These are phyloP conservation scores for Eira barbara DNA, from an alignment of 2,113 vertebrate genomes.

Conservation along the genomic window DNA sequence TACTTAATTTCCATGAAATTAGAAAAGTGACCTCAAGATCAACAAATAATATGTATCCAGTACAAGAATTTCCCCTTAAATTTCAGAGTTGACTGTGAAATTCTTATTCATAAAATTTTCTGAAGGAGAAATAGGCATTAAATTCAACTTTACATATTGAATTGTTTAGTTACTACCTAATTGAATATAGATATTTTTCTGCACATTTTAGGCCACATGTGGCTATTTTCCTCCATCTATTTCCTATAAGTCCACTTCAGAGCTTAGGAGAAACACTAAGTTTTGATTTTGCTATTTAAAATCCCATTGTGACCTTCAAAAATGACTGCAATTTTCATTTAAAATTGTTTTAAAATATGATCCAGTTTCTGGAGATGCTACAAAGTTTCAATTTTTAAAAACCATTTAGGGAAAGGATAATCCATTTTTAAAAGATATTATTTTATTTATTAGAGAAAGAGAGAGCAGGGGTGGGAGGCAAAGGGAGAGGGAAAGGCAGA, in stretches of 20 bases:
- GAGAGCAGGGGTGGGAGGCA: neutral
- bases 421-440: neutral
- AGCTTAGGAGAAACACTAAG: neutral
- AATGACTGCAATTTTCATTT: neutral
- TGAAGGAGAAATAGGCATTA: conserved; percentile 1
- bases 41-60: neutral
- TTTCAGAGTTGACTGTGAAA: conserved; percentile 31
- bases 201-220: neutral
- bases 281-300: conserved; percentile 20
- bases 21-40: conserved; percentile 27
- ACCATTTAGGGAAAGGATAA: neutral
- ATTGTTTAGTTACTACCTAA: neutral
- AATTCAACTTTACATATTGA: conserved; percentile 14
- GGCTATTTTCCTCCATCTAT: neutral
- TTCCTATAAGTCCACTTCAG: neutral
- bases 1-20: conserved; percentile 48
- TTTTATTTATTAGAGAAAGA: neutral
- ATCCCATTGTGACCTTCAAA: neutral
- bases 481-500: neutral
- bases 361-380: neutral
- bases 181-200: neutral
- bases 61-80: neutral
- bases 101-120: conserved; percentile 14
- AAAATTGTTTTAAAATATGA: neutral
- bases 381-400: neutral